These are phyloP conservation scores for Stenodema calcarata DNA, from an alignment of 2,888 invertebrate genomes.

Conservation along the genomic window DNA sequence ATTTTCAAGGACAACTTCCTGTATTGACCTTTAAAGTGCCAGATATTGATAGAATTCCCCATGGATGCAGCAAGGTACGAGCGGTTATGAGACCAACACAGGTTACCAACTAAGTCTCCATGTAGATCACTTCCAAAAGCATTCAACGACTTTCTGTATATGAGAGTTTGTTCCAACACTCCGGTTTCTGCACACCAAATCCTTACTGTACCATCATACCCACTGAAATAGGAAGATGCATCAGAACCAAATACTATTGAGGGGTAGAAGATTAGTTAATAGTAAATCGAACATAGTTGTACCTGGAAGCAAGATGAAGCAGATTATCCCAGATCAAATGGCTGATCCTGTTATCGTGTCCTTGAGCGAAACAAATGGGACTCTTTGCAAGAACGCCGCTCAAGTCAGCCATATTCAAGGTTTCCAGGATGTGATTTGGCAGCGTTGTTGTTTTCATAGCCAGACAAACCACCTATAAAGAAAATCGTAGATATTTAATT, in stretches of 20 bases:
- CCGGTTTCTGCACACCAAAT: constrained; percentile 65
- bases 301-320: constrained; percentile 65
- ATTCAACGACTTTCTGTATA: constrained; percentile 65
- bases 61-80: constrained; percentile 67
- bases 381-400: constrained; percentile 62
- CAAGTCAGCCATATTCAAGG: constrained; percentile 65
- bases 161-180: constrained; percentile 65
- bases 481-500: background rate
- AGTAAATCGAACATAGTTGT: too few species aligned
- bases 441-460: constrained; percentile 61
- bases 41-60: constrained; percentile 68
- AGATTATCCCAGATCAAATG: constrained; percentile 64
- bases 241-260: background rate
- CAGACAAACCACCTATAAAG: constrained; percentile 61
- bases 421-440: constrained; percentile 61
- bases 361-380: constrained; percentile 63
- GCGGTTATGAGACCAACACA: constrained; percentile 67
- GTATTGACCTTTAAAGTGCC: constrained; percentile 63
- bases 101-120: constrained; percentile 63
- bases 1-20: too few species aligned
- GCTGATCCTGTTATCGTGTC: constrained; percentile 66
- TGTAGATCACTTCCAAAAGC: constrained; percentile 65
- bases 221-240: constrained; percentile 60
- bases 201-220: constrained; percentile 69
- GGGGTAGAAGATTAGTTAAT: background rate